phyloP scores from a whole-genome alignment of 2,113 vertebrate species.

The Climacteris rufus region DNA sequence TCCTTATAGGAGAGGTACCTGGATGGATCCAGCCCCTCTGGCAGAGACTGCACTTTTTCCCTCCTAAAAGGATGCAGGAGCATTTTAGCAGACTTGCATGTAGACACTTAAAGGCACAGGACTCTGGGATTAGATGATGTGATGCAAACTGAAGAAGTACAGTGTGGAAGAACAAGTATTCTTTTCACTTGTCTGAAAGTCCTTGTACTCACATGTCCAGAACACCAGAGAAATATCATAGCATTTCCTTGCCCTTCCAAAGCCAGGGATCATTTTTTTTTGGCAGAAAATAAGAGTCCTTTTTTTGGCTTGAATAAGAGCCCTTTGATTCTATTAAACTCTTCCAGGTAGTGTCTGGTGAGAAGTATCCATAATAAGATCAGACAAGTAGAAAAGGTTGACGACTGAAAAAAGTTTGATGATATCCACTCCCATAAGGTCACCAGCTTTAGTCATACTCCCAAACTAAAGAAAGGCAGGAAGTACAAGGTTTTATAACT shows the following conservation, averaged over 20 bases:
- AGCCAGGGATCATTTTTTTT: not conserved
- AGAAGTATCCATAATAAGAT: not conserved
- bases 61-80: not conserved
- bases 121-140: not conserved
- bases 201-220: not conserved
- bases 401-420: not conserved
- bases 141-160: not conserved
- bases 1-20: not conserved
- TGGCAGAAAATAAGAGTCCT: not conserved
- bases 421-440: not conserved
- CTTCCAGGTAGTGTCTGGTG: constrained; percentile 30
- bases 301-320: not conserved
- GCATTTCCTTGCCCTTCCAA: not conserved
- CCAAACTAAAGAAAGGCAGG: not conserved
- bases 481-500: not conserved
- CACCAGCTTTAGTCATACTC: not conserved
- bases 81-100: not conserved
- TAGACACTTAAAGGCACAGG: not conserved
- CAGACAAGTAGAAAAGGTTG: not conserved
- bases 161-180: not conserved
- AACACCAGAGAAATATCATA: not conserved
- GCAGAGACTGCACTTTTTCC: not conserved
- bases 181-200: not conserved
- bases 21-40: not conserved
- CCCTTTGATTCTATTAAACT: constrained; percentile 18